Percentiles rank a stretch among this genome's conserved stretches.
Conservation (phyloP, 2,888 invertebrate species). For the Tipula helvola region DNA sequence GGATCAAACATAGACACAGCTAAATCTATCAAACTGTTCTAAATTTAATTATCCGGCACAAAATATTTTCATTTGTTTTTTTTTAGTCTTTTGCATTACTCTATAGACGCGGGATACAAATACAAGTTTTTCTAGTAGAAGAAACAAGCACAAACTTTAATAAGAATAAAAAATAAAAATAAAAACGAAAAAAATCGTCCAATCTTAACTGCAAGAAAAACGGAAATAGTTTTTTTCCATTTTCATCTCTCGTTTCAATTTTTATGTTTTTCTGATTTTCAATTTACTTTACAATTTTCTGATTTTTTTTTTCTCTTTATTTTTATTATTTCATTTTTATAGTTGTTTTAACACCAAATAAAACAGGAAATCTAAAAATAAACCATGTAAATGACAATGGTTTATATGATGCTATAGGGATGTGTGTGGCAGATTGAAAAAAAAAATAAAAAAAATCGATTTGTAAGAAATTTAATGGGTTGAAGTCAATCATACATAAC, state of each 20-base stretch:
- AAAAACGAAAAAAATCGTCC: not conserved
- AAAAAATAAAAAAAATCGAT: too few species aligned
- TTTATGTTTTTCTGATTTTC: not conserved
- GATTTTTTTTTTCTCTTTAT: not conserved
- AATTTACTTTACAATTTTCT: not conserved
- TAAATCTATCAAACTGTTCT: too few species aligned
- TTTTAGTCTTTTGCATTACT: too few species aligned
- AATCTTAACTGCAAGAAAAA: not conserved
- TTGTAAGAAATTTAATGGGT: too few species aligned
- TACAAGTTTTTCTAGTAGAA: too few species aligned
- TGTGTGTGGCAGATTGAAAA: too few species aligned
- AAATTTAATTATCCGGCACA: too few species aligned
- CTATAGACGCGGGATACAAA: not conserved
- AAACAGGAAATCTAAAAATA: not conserved
- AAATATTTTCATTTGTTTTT: too few species aligned
- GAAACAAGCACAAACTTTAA: not conserved
- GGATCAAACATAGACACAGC: too few species aligned
- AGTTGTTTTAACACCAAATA: not conserved
- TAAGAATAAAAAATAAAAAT: too few species aligned
- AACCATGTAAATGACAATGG: not conserved
- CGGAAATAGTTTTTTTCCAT: not conserved
- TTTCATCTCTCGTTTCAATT: not conserved
- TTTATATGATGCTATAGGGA: not conserved
- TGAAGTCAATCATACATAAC: too few species aligned
- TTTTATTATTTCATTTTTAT: not conserved